These are phyloP conservation scores for Saturnia pavonia DNA, from an alignment of 2,888 invertebrate genomes.

Conservation along the genomic window DNA sequence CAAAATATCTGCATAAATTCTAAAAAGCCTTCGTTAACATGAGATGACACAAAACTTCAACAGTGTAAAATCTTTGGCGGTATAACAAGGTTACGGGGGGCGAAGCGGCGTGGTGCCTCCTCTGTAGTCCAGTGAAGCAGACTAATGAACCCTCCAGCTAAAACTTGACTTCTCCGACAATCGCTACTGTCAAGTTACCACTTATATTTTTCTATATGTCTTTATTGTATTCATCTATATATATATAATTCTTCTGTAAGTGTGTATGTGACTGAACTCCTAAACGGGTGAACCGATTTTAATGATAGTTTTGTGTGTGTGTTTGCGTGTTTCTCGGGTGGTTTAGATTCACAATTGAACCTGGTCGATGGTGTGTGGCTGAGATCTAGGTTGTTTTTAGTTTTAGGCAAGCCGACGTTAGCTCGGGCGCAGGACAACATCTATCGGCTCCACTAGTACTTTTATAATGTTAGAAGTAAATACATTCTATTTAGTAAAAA, in stretches of 20 bases:
- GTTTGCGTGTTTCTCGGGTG: too few species aligned
- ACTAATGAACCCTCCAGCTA: slow-evolving; percentile 19
- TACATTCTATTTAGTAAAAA: background rate
- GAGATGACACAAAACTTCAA: background rate
- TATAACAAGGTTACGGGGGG: background rate
- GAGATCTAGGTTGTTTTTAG: too few species aligned
- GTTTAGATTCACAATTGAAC: too few species aligned
- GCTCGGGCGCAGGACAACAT: too few species aligned
- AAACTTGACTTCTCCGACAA: slow-evolving; percentile 3
- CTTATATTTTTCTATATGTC: background rate
- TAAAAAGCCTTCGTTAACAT: background rate
- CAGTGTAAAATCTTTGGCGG: background rate
- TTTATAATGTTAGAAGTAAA: background rate
- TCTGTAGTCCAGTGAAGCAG: slow-evolving; percentile 17
- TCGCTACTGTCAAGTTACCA: slow-evolving; percentile 6
- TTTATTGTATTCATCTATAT: background rate
- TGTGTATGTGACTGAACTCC: too few species aligned
- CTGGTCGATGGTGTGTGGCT: too few species aligned
- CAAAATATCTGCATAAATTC: background rate
- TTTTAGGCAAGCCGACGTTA: too few species aligned
- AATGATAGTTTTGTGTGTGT: too few species aligned
- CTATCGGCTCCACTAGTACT: too few species aligned
- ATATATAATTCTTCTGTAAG: too few species aligned
- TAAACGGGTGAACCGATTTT: too few species aligned
- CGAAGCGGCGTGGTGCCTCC: background rate